Evolutionary conservation across 1,140 invertebrate genomes (phyloP), one percentile per base, ranked within the genome.

Genomic region (Globodera ellingtonae): DNA sequence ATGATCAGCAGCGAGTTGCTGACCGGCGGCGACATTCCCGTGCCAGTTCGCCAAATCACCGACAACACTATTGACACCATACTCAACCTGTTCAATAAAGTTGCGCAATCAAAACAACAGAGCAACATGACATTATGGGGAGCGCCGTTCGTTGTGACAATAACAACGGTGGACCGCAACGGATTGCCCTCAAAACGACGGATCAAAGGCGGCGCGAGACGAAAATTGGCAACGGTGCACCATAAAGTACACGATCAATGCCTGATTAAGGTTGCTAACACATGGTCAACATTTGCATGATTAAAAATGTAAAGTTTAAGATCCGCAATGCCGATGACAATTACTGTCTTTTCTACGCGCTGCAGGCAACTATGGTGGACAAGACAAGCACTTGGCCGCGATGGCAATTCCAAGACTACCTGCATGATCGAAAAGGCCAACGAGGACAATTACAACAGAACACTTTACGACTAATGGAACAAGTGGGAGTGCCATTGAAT

Each of bases 221-320:
- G 56, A 3, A 47, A 73, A 0, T 10, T 73, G 21, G 72, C 72
- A 10, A 8, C 72, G 8, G 35, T 35, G 0, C 72, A 73, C 47
- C 72, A 73, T 50, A 6, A 44, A 4, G 47, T 73, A 0, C 21
- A 73, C 10, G 9, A 73, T 24, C 72, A 73, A 73, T 73, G 72
- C 35, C 35, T 73, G 0, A 73, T 73, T 24, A 73, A 73, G 46
- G 72, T 35, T 35, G 1, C 35, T 35, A 3, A 2, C 35, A 35
- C 35, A 1, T 35, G 35, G 3, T 35, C 35, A 35, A 35, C 35
- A 35, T 35, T 35, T 35, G 35, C 1, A 3, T 35, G 35, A 35
- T 35, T 35, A 35, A 35, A n/a, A 35, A 35, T 35, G 3, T 35
- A 35, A 35, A 35, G 35, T 35, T 35, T 35, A 35, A 35, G 35